Percentiles rank a stretch among this genome's conserved stretches.
These are phyloP conservation scores for Metallyticus violacea DNA, from an alignment of 2,888 invertebrate species.

Conservation along the genomic window DNA sequence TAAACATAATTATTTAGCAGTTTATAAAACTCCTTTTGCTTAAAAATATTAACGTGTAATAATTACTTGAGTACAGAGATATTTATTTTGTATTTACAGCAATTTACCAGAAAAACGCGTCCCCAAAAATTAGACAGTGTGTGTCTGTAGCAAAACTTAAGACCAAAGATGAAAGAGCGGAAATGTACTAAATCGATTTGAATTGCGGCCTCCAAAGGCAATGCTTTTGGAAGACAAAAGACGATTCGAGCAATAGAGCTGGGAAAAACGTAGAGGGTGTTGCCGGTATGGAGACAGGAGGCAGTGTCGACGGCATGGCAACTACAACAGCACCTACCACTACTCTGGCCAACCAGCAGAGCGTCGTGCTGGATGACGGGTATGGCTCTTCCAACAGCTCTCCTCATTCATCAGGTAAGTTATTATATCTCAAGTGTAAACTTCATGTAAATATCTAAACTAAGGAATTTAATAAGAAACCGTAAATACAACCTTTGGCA, in stretches of 20 bases:
- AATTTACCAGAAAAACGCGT: background rate
- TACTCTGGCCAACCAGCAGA: slow-evolving; percentile 14
- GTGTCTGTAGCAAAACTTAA: no score
- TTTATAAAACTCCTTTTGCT: no score
- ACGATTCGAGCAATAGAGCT: background rate
- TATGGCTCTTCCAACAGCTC: slow-evolving; percentile 66
- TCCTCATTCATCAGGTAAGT: slow-evolving; percentile 59
- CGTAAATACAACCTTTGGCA: no score
- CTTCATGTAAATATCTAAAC: background rate
- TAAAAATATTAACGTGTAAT: no score
- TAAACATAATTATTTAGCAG: no score
- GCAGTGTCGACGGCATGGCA: background rate
- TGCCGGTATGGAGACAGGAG: background rate
- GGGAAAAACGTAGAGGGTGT: background rate
- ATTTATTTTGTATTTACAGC: background rate
- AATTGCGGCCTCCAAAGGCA: background rate
- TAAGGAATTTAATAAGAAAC: background rate
- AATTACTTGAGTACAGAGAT: no score
- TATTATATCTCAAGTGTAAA: no score
- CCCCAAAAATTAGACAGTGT: background rate
- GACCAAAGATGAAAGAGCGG: no score
- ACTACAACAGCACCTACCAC: background rate
- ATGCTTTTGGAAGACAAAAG: background rate
- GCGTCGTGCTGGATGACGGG: slow-evolving; percentile 56
- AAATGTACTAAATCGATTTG: no score